Evolutionary conservation across 2,888 invertebrate genomes (phyloP).

Genomic region (Heliconius charithonia): DNA sequence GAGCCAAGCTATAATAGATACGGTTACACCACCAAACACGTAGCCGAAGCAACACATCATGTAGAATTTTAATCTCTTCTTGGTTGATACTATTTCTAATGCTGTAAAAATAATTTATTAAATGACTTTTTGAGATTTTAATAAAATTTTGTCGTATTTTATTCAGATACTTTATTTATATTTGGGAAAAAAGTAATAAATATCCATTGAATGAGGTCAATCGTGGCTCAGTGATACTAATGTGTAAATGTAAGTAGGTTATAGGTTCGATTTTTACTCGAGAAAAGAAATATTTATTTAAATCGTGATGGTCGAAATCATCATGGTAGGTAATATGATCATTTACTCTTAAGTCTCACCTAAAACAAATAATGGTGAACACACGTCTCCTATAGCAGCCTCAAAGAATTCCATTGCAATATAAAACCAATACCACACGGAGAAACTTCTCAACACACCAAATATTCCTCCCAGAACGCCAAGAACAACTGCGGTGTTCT

Average conservation of each 20-base stretch:
- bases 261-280: no score
- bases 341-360: constrained; percentile 54
- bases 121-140: background rate
- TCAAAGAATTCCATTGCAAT: constrained; percentile 68
- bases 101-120: constrained; percentile 55
- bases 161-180: no score
- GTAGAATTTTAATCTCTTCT: constrained; percentile 63
- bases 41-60: constrained; percentile 62
- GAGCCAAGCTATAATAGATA: constrained; percentile 62
- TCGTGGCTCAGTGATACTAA: no score
- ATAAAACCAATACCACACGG: constrained; percentile 68
- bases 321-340: no score
- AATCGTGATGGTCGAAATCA: no score
- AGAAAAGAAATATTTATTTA: no score
- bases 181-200: no score
- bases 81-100: constrained; percentile 67
- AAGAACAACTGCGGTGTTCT: background rate
- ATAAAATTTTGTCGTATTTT: no score
- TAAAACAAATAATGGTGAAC: constrained; percentile 68
- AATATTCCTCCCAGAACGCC: constrained; percentile 66
- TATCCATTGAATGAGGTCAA: no score
- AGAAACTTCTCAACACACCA: constrained; percentile 66
- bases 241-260: no score
- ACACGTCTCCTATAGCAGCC: constrained; percentile 68
- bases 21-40: constrained; percentile 56